Base-by-base conservation (phyloP, 2,797 vertebrate species). In the Ceryle rudis region DNA sequence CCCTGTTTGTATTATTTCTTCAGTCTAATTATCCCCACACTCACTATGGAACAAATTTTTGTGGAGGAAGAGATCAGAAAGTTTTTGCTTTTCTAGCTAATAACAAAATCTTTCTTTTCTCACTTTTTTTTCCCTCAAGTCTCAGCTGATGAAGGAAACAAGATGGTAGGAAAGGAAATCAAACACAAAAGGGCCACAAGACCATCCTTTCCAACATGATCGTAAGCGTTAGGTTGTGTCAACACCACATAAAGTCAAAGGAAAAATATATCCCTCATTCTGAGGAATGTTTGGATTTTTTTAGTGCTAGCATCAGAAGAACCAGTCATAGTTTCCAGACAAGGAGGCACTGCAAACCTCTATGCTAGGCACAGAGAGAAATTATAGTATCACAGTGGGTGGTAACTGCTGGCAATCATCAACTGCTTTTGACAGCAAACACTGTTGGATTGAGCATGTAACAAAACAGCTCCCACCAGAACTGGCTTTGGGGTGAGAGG, bases 351-450 rank as follows among this genome's bases (percentile, higher is more conserved):
- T 81, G 64, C 91, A 90, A 94, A 73, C 44, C 39, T 82, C 91
- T 70, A 4, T 75, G 77, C 77, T 77, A 81, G 70, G 80, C 64
- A 67, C 35, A 80, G 81, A 83, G 49, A 72, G 81, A 85, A 95
- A 92, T 82, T 77, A 77, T 41, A 57, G 91, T 57, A 81, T 79
- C 94, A 86, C 80, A 39, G 91, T 91, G 85, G 80, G 95, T 94
- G 93, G 93, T 77, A 95, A 90, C 82, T 89, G 91, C 73, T 94
- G 85, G 93, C 66, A 89, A 86, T 90, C 94, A 93, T 92, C 89
- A 93, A 37, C 88, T 19, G 29, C 55, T 89, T 94, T 73, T 92
- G 93, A 96, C 5, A n/a, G 94, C 80, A 89, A 95, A 83, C 55
- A 49, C 82, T 70, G 22, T 16, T 86, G 86, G 90, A 89, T 16